Percentiles rank a stretch among this genome's conserved stretches.
Evolutionary conservation across 2,113 vertebrate species (phyloP).

Genomic region (Neotoma lepida): DNA sequence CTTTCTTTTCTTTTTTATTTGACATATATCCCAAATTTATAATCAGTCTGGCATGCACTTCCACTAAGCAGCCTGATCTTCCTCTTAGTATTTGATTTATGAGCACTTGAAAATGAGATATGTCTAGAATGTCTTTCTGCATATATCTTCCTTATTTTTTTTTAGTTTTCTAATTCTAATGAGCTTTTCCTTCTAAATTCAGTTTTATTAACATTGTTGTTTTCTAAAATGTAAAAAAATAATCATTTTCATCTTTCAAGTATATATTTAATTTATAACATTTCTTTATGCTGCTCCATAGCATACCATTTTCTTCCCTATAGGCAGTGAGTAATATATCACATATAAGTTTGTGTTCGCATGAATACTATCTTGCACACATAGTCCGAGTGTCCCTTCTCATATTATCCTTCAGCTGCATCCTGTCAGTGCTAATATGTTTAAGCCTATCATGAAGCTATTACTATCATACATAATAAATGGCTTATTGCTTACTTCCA

Average conservation of each 20-base stretch:
- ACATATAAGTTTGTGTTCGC: background rate
- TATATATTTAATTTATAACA: background rate
- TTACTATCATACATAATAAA: background rate
- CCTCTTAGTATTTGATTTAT: conserved; percentile 67
- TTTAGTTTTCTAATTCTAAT: conserved; percentile 38
- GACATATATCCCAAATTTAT: conserved; percentile 62
- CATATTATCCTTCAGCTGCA: background rate
- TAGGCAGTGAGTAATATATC: background rate
- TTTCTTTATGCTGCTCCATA: background rate
- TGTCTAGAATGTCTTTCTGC: background rate
- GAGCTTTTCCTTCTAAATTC: background rate
- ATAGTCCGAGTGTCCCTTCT: background rate
- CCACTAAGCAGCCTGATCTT: conserved; percentile 40
- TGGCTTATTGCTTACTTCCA: background rate
- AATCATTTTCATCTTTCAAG: background rate
- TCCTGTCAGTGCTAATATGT: background rate
- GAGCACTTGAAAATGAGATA: conserved; percentile 33
- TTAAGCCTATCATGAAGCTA: background rate
- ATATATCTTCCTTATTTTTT: conserved; percentile 9
- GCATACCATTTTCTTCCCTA: background rate
- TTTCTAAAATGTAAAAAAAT: background rate
- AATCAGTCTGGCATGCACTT: conserved; percentile 37
- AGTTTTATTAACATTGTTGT: background rate
- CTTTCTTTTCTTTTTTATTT: conserved; percentile 68
- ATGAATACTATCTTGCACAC: background rate